These are phyloP conservation scores for Troides helena DNA, from an alignment of 2,888 invertebrate genomes.

Conservation along the genomic window DNA sequence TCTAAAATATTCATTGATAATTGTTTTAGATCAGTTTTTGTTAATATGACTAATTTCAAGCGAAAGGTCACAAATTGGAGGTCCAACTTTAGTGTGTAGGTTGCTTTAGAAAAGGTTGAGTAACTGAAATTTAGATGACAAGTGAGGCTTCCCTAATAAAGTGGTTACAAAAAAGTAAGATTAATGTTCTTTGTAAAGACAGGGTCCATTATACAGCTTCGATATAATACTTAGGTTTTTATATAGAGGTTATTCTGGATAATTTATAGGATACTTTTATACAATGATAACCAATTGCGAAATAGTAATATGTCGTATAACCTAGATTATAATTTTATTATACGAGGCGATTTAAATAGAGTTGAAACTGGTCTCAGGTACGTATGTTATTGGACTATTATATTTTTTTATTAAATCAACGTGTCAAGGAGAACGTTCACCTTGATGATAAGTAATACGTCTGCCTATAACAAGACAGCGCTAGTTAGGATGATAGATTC, in stretches of 20 bases:
- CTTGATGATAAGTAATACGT: too few relatives aligned
- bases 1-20: too few relatives aligned
- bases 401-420: too few relatives aligned
- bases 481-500: too few relatives aligned
- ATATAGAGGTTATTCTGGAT: neutral
- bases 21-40: too few relatives aligned
- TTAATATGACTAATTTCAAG: neutral
- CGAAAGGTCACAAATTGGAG: neutral
- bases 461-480: too few relatives aligned
- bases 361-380: too few relatives aligned
- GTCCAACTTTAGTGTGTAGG: neutral
- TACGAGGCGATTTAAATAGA: too few relatives aligned
- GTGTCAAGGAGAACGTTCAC: too few relatives aligned
- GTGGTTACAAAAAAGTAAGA: conserved; percentile 14
- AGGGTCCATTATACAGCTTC: conserved; percentile 1
- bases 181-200: conserved; percentile 15
- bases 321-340: too few relatives aligned
- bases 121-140: conserved; percentile 6
- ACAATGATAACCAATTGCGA: neutral
- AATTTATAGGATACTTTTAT: neutral
- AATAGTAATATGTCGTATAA: neutral
- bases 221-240: neutral
- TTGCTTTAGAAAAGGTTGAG: neutral
- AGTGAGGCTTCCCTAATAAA: conserved; percentile 3
- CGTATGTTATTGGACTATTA: too few relatives aligned